Base-by-base conservation (phyloP, 1,140 invertebrate genomes). In the Alviniconcha marisindica region DNA sequence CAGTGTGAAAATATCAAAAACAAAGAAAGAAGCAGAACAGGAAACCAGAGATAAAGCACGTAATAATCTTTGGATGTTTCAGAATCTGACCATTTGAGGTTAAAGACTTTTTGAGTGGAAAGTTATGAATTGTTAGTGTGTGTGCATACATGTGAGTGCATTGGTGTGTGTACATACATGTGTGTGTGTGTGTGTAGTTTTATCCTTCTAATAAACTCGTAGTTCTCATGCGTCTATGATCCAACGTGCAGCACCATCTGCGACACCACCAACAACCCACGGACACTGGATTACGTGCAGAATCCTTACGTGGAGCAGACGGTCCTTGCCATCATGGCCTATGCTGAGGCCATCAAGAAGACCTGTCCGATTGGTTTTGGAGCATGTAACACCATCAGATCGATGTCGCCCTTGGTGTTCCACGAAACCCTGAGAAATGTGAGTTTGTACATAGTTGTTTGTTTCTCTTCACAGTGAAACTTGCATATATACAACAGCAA, bases 291-390 rank as follows among this genome's bases (percentile, higher is more conserved):
- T 21, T 54, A 42, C 60, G 15, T 10, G 36, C 89, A 88, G 77
- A 83, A 82, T 38, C 42, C 83, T 0, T 89, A 82, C 60, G 87
- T 90, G 10, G 88, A 89, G 33, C 81, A 82, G 15, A 87, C 88
- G 0, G 85, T 92, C 28, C 85, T 86, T 48, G 87, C 88, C 14
- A 87, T 92, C n/a, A 89, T 86, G 73, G 85, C 89, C 2, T 91
- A 88, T 84, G 89, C 89, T 0, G 87, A 86, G 21, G 89, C 89
- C 1, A 42, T 91, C 24, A 82, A 54, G 66, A 54, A 33, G 3
- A 80, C 42, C 4, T 91, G 90, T 85, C 82, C 83, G 0, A 77
- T 71, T 14, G 14, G 10, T 0, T 15, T 18, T 21, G 85, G 85
- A 21, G 42, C 86, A 51, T 90, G 88, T 56, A 44, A 71, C 5